Evolutionary conservation across 1,140 invertebrate species (phyloP).

Genomic region (Pachyrhynchus sulphureomaculatus): DNA sequence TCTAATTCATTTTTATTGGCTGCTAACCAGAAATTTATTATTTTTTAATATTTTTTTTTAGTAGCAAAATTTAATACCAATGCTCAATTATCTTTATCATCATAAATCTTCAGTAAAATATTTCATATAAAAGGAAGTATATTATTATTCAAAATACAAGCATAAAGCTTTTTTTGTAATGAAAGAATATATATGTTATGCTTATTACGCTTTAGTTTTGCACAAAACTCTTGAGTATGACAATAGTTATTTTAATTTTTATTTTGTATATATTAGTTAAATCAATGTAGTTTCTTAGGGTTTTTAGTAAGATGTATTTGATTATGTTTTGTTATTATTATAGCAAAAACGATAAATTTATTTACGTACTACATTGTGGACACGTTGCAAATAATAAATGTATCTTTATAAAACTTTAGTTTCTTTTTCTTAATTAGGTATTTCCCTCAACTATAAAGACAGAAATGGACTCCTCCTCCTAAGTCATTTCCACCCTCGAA

Average conservation of each 20-base stretch:
- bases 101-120: background rate
- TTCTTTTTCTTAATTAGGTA: too few species aligned
- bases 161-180: background rate
- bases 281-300: constrained; percentile 23
- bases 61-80: too few species aligned
- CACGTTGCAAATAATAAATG: constrained; percentile 35
- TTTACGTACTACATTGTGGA: constrained; percentile 24
- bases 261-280: constrained; percentile 35
- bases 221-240: constrained; percentile 25
- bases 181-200: background rate
- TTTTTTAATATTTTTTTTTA: too few species aligned
- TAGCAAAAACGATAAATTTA: constrained; percentile 17
- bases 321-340: constrained; percentile 28
- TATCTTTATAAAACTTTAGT: constrained; percentile 27
- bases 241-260: constrained; percentile 24
- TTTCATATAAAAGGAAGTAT: background rate
- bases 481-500: too few species aligned
- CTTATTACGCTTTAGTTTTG: constrained; percentile 11
- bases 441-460: too few species aligned
- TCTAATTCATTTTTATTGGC: too few species aligned
- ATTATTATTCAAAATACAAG: background rate
- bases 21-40: too few species aligned
- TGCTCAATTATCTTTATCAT: background rate
- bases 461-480: too few species aligned
- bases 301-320: constrained; percentile 20